Evolutionary conservation across 2,797 vertebrate species (phyloP), one percentile per base, ranked within the genome.

Genomic region (Tauraco hartlaubi): DNA sequence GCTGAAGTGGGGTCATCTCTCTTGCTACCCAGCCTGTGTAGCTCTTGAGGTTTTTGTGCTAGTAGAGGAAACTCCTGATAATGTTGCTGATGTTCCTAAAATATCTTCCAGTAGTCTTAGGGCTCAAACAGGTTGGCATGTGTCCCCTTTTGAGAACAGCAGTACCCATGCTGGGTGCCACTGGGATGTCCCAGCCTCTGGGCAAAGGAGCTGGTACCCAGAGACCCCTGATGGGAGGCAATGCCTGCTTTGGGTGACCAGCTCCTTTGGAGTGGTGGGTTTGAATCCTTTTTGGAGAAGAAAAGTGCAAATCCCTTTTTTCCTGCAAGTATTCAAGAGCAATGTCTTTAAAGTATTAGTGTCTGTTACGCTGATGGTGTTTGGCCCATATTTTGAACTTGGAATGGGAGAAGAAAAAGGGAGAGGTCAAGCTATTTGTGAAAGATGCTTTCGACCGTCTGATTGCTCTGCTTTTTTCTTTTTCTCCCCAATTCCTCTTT

Each of bases 1-100:
- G 49, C 76, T 95, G 85, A 89, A 97, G 76, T 39, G 6, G 68
- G 29, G 88, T 93, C 81, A 88, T 72, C 48, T 76, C 33, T 66
- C 49, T 81, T 66, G 14, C 69, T 73, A 12, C 25, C 6, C 51
- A 61, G 25, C 17, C 66, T 1, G 1, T 49, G 43, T 16, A 72
- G 48, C 22, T 72, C 55, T 20, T 75, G 58, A 51, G 44, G n/a
- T 61, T 51, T 74, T 84, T 61, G 39, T 64, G 9, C 79, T n/a
- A 12, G 59, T 21, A 39, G 35, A 56, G 23, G 26, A 59, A 90
- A 37, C 8, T 62, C 35, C 18, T 23, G 19, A 7, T 37, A 25
- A 85, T 2, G 14, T 59, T 48, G n/a, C 15, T 68, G 17, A 25
- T 17, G 9, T 43, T 76, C 44, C 66, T 51, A 51, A 85, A 43